A percentile compares a stretch with the other conserved stretches of the same genome.
Evolutionary conservation across 2,113 vertebrate genomes (phyloP).

Genomic region (Nothoprocta perdicaria): DNA sequence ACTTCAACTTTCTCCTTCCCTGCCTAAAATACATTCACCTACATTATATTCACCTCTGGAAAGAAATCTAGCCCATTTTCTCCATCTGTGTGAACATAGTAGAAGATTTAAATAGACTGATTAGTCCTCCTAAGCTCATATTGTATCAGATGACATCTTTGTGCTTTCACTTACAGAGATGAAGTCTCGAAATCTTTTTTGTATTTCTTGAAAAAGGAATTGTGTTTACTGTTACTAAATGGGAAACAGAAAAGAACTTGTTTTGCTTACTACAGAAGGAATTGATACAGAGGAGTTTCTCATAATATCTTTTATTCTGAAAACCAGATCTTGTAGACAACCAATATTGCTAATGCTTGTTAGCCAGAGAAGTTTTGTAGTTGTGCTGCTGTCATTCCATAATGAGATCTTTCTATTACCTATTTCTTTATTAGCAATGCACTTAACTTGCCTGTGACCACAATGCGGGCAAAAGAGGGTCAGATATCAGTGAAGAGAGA

Average conservation of each 20-base stretch:
- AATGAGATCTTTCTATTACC: not conserved
- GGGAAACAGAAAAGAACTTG: not conserved
- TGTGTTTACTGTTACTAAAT: not conserved
- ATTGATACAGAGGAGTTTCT: not conserved
- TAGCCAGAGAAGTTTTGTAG: not conserved
- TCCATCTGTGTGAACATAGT: not conserved
- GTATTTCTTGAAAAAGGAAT: not conserved
- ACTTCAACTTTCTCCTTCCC: too few relatives aligned
- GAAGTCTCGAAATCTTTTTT: not conserved
- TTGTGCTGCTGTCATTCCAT: not conserved
- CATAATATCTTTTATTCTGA: not conserved
- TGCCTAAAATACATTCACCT: not conserved
- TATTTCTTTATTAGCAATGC: not conserved
- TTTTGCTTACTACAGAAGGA: not conserved
- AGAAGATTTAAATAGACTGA: not conserved
- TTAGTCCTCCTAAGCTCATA: not conserved
- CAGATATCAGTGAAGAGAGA: too few relatives aligned
- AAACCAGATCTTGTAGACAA: not conserved
- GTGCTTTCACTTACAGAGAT: not conserved
- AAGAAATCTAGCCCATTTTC: rapidly evolving
- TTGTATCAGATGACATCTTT: not conserved
- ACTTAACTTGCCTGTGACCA: not conserved
- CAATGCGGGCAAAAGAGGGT: too few relatives aligned
- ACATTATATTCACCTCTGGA: not conserved
- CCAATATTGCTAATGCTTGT: not conserved